Evolutionary conservation across 2,797 vertebrate genomes (phyloP).

Genomic region (Sebastes elongatus): DNA sequence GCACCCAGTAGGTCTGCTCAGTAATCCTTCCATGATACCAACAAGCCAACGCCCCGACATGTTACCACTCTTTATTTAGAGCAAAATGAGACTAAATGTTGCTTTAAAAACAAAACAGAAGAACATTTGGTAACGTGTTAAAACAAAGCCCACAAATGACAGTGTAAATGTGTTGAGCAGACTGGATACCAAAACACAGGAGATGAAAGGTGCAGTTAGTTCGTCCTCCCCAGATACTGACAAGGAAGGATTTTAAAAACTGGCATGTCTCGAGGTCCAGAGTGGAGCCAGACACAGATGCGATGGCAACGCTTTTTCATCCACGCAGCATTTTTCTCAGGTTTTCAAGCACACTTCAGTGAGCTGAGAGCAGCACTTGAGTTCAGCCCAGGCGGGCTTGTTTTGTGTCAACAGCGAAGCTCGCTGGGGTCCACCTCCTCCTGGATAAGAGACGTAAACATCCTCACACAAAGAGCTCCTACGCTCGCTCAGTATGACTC

Average conservation of each 20-base stretch:
- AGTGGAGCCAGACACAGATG: conserved; percentile 12
- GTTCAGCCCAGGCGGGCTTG: conserved; percentile 8
- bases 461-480: conserved; percentile 27
- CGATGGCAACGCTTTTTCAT: conserved; percentile 18
- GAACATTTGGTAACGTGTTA: not conserved
- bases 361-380: conserved; percentile 38
- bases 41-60: not conserved
- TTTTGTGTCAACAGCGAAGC: conserved; percentile 37
- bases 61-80: not conserved
- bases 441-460: conserved; percentile 42
- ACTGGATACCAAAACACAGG: conserved; percentile 14
- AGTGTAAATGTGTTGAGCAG: not conserved
- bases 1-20: too few species aligned
- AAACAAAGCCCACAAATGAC: not conserved
- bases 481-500: conserved; percentile 13
- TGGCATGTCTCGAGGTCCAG: not conserved
- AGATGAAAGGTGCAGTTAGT: conserved; percentile 6
- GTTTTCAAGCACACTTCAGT: conserved; percentile 35
- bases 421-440: conserved; percentile 8
- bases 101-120: not conserved
- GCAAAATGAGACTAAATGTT: not conserved
- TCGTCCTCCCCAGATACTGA: conserved; percentile 34
- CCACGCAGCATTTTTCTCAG: conserved; percentile 21
- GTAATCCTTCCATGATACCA: not conserved
- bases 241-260: conserved; percentile 48